Conservation (phyloP, 2,888 invertebrate genomes). For the Tenthredo notha region DNA sequence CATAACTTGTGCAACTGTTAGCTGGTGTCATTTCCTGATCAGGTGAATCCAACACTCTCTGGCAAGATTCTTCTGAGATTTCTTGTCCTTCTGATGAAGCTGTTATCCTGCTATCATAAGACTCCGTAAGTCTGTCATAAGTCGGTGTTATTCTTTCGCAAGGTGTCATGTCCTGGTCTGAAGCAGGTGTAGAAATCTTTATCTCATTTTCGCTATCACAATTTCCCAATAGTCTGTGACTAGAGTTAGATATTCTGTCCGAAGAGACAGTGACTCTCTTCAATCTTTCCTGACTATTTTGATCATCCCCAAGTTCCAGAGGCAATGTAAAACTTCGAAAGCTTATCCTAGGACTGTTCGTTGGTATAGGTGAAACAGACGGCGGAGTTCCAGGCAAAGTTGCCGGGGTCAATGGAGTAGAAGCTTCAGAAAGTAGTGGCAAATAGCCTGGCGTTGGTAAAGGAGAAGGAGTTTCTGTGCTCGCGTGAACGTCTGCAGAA, state of each 20-base stretch:
- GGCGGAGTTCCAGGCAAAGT: slow-evolving; percentile 72
- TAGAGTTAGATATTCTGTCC: slow-evolving; percentile 70
- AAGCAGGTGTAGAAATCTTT: slow-evolving; percentile 59
- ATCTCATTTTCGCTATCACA: slow-evolving; percentile 64
- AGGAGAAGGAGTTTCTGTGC: slow-evolving; percentile 75
- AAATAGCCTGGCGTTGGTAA: slow-evolving; percentile 75
- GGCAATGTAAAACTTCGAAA: slow-evolving; percentile 76
- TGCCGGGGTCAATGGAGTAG: slow-evolving; percentile 74
- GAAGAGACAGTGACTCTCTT: slow-evolving; percentile 66
- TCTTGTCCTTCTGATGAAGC: slow-evolving; percentile 60
- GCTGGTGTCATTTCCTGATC: slow-evolving; percentile 72
- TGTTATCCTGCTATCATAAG: slow-evolving; percentile 59
- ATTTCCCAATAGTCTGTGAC: slow-evolving; percentile 72
- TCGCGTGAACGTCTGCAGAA: slow-evolving; percentile 76
- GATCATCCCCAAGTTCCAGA: slow-evolving; percentile 71
- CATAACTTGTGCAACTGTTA: slow-evolving; percentile 57
- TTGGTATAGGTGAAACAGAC: slow-evolving; percentile 71
- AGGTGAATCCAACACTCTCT: slow-evolving; percentile 60
- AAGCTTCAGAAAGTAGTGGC: slow-evolving; percentile 74
- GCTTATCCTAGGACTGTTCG: slow-evolving; percentile 76
- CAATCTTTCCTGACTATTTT: slow-evolving; percentile 63
- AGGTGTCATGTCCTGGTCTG: slow-evolving; percentile 54
- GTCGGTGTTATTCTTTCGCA: slow-evolving; percentile 67
- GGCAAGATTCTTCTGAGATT: slow-evolving; percentile 56
- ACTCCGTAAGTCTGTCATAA: slow-evolving; percentile 63